These are phyloP conservation scores for Ptilonorhynchus violaceus DNA, from an alignment of 2,113 vertebrate species.

Conservation along the genomic window DNA sequence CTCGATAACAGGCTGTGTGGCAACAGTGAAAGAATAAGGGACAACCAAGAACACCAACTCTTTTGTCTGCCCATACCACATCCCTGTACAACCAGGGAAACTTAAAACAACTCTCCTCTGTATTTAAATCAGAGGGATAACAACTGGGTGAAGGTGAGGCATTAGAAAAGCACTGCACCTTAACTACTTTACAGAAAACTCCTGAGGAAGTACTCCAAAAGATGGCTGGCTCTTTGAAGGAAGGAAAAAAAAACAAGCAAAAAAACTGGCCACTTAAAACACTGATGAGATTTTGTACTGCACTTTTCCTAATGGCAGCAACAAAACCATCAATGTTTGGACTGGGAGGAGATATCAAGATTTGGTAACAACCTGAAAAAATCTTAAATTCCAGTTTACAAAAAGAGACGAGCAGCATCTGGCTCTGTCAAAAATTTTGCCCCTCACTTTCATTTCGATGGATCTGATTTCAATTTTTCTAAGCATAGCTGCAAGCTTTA, in stretches of 20 bases:
- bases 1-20: not conserved
- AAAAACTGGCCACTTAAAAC: not conserved
- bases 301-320: not conserved
- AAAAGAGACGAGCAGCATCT: not conserved
- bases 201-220: not conserved
- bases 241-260: not conserved
- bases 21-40: not conserved
- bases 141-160: not conserved
- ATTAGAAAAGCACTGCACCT: not conserved
- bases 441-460: not conserved
- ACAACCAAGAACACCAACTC: not conserved
- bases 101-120: not conserved
- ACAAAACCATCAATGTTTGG: not conserved
- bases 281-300: not conserved
- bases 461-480: not conserved
- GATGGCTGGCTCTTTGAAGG: not conserved
- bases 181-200: not conserved
- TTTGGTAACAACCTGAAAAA: not conserved
- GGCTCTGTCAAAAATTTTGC: not conserved
- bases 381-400: not conserved
- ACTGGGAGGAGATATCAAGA: not conserved
- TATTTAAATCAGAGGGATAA: not conserved
- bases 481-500: not conserved
- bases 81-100: not conserved
- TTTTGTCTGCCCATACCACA: not conserved